Evolutionary conservation across 1,140 invertebrate genomes (phyloP).

Genomic region (Zaprionus camerounensis): DNA sequence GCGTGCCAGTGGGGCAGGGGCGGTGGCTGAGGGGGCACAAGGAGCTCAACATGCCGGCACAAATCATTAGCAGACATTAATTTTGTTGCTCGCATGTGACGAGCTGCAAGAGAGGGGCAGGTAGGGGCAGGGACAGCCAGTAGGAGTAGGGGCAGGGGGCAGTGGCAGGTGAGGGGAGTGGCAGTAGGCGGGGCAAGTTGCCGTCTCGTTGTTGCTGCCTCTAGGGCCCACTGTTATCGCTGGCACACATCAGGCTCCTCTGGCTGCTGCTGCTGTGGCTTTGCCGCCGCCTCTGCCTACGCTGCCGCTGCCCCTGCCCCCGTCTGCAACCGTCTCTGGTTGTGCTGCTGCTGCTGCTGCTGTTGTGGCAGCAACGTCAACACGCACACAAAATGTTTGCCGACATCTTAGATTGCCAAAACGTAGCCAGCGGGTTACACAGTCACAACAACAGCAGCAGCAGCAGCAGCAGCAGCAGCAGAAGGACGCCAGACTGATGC

Average conservation of each 20-base stretch:
- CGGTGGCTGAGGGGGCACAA: neutral
- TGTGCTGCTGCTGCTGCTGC: slow-evolving; percentile 26
- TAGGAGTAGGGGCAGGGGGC: neutral
- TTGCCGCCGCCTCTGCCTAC: neutral
- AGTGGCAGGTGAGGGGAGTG: neutral
- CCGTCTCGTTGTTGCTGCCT: slow-evolving; percentile 50
- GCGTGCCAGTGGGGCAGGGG: neutral
- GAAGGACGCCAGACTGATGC: neutral
- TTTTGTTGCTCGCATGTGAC: slow-evolving; percentile 54
- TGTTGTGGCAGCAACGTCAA: slow-evolving; percentile 47
- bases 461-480: neutral
- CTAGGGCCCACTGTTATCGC: slow-evolving; percentile 52
- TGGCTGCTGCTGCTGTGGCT: slow-evolving; percentile 24
- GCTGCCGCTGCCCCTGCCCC: slow-evolving; percentile 12
- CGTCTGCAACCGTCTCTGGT: neutral
- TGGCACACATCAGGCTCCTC: slow-evolving; percentile 58
- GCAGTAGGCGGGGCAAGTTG: slow-evolving; percentile 5
- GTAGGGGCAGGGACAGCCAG: neutral
- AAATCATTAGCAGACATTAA: slow-evolving; percentile 78
- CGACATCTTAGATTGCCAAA: slow-evolving; percentile 79
- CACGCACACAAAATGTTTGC: slow-evolving; percentile 78
- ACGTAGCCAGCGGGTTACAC: slow-evolving; percentile 73
- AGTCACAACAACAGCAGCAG: slow-evolving; percentile 21
- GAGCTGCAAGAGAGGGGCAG: neutral
- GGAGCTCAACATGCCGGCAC: slow-evolving; percentile 49